Evolutionary conservation across 2,888 invertebrate species (phyloP), one percentile per base, ranked within the genome.

Genomic region (Andrena marginata): DNA sequence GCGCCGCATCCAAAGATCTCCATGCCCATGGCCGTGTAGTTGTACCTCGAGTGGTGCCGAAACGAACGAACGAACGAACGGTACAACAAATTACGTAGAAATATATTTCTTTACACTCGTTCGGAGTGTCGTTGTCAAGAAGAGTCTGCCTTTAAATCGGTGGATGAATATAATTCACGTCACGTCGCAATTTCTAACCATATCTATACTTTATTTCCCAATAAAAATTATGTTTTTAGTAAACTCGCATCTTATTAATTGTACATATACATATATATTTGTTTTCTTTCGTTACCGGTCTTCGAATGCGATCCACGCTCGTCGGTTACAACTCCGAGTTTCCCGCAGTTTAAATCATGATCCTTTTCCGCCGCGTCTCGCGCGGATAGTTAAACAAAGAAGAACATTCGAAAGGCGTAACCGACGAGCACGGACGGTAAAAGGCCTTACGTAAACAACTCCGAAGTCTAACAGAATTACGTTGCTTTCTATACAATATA

Each of bases 11-110:
- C 97, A 3, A 97, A 97, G 94, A 97, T 99, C 89, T 95, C 96
- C 77, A 99, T 99, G 99, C 96, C 97, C 92, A 99, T 99, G 98
- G 98, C 98, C 84, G 97, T 98, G 62, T 97, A 94, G 95, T 7
- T n/a, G 13, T 35, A 10, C 35, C 42, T 5, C 5, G 42, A 42
- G 13, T 16, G 4, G 4, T 1, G 3, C 16, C 42, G 42, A 13
- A 1, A 42, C 42, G 13, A 23, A 42, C 42, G 42, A 23, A 42
- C 42, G 42, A 13, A 1, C 42, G 42, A 16, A 35, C 2, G 35
- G 35, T 23, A 23, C 29, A 42, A 59, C 35, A 20, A n/a, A 42
- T 23, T 16, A 56, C 42, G 49, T n/a, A 42, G 59, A 29, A 59
- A 35, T 42, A 42, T 42, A 42, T 42, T 16, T 42, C 16, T 16